phyloP scores from a whole-genome alignment of 2,797 vertebrate genomes.

The Phrynocephalus guinanensis region DNA sequence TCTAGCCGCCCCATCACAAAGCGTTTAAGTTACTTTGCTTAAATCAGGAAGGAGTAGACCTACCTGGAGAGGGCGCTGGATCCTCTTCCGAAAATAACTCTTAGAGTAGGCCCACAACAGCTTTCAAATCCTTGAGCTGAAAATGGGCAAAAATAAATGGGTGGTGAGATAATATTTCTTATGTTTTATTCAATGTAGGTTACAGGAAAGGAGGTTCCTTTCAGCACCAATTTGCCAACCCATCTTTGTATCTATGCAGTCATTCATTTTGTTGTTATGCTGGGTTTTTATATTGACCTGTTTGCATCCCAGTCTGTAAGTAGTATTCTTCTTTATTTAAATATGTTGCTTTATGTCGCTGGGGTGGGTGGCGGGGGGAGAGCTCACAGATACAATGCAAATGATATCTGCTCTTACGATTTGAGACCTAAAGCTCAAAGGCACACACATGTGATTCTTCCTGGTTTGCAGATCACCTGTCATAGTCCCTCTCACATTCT shows the following conservation, averaged over 20 bases:
- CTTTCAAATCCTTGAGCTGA: not conserved
- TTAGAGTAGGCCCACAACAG: not conserved
- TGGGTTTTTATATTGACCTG: slow-evolving; percentile 83
- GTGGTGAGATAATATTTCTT: not conserved
- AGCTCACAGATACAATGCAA: not conserved
- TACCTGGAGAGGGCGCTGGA: no score
- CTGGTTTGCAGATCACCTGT: no score
- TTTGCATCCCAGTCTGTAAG: slow-evolving; percentile 83
- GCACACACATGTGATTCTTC: not conserved
- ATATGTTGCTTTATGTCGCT: not conserved
- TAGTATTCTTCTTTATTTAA: slow-evolving; percentile 53
- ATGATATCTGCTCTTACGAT: not conserved
- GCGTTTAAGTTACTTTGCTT: no score
- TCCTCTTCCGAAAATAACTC: no score
- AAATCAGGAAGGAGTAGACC: no score
- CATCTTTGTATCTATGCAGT: slow-evolving; percentile 79
- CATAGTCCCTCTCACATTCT: no score
- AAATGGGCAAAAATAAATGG: not conserved
- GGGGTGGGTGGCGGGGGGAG: not conserved
- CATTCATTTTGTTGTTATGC: slow-evolving; percentile 84
- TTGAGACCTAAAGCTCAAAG: slow-evolving; percentile 21
- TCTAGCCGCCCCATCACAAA: no score
- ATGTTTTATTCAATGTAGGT: slow-evolving; percentile 78
- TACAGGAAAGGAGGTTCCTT: slow-evolving; percentile 85
- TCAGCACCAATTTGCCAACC: slow-evolving; percentile 74